Evolutionary conservation across 2,888 invertebrate species (phyloP), one percentile per base, ranked within the genome.

Genomic region (Drosophila cognata): DNA sequence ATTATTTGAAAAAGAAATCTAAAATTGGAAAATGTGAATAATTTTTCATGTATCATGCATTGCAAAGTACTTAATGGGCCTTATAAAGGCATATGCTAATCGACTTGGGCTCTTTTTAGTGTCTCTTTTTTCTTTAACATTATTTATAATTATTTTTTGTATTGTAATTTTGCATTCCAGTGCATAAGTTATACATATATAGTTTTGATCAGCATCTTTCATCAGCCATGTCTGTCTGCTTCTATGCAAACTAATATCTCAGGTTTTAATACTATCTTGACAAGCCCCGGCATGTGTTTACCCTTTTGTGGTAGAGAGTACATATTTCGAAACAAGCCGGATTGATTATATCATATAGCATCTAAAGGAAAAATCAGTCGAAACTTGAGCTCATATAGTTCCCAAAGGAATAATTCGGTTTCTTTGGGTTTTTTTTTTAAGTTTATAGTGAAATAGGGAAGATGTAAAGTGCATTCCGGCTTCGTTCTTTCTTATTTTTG

Each of bases 111-210:
- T 4, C 5, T n/a, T 43, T 21, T 43, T 13, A 1, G 13, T 13
- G 13, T 4, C 43, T 43, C 43, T 11, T 6, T 3, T 13, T 13
- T 43, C 13, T 13, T 21, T 6, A 43, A 13, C 0, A 43, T 13
- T 21, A 43, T 43, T 28, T 33, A 33, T 0, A 31, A 10, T 10
- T 33, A 33, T 33, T 10, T 31, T 33, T 33, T 33, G 3, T 10
- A 4, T 4, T 33, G 8, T 18, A 8, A 0, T 38, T 38, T 18
- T 0, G 4, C 10, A n/a, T 1, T 21, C 0, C 0, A n/a, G 43
- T 6, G 0, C 43, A n/a, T n/a, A 41, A 41, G 18, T 0, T 41
- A 41, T 41, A n/a, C 11, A 41, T n/a, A 41, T 43, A 21, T 38
- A 36, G 1, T 3, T 10, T 11, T 5, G 5, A n/a, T n/a, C 5